These are phyloP conservation scores for Halocynthia roretzi DNA, from an alignment of 23 tunicate species.

Conservation along the genomic window DNA sequence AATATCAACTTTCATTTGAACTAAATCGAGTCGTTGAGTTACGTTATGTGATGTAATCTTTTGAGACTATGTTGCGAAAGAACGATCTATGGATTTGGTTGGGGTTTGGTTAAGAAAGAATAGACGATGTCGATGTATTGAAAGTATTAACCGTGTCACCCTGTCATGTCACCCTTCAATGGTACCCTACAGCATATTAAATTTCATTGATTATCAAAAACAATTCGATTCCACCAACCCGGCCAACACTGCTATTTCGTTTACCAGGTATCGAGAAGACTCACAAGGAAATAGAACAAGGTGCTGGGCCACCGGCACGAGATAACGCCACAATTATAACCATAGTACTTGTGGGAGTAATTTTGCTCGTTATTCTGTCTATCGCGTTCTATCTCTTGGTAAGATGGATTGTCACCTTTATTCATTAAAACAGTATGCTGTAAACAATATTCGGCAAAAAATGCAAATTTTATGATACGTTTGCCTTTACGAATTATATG, in stretches of 20 bases:
- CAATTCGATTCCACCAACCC: background rate
- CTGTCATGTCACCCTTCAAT: background rate
- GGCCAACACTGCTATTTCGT: background rate
- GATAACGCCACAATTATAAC: background rate
- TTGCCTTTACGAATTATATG: background rate
- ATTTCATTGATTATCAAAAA: background rate
- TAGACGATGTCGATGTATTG: no score
- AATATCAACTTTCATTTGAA: no score
- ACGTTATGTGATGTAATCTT: no score
- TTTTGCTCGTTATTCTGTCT: conserved; percentile 7
- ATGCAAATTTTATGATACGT: background rate
- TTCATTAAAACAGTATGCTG: background rate
- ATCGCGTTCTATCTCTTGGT: background rate
- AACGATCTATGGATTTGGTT: no score
- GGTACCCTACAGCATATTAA: background rate
- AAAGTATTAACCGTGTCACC: no score
- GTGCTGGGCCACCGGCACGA: background rate
- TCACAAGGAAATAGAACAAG: background rate
- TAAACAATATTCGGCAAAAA: background rate
- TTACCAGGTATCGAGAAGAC: background rate
- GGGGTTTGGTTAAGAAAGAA: no score
- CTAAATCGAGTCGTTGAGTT: no score
- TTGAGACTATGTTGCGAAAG: no score
- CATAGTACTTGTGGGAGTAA: background rate
- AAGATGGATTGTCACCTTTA: background rate